phyloP scores from a whole-genome alignment of 35 echinoderm and acorn worm species.

The Acanthaster planci region DNA sequence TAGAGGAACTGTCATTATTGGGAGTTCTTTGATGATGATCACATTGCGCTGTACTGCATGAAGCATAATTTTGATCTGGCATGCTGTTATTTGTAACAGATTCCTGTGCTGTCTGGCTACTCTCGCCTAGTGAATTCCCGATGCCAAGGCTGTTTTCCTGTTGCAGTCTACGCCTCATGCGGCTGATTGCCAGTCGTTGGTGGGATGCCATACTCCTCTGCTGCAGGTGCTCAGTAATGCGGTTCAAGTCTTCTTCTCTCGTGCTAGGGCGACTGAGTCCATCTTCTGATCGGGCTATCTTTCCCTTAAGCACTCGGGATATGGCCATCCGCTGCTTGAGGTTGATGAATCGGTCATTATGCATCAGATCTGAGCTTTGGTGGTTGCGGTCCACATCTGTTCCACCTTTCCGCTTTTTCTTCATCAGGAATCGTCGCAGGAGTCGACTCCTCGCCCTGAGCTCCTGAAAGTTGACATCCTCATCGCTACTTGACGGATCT shows the following conservation, averaged over 20 bases:
- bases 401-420: conserved; percentile 60
- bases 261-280: not conserved
- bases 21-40: conserved; percentile 18
- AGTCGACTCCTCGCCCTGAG: conserved; percentile 51
- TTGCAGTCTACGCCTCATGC: conserved; percentile 16
- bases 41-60: conserved; percentile 2
- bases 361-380: conserved; percentile 39
- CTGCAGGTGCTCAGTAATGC: conserved; percentile 30
- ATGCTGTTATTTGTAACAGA: not conserved
- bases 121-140: not conserved
- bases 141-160: conserved; percentile 3
- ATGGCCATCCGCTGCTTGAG: conserved; percentile 68
- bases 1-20: not conserved
- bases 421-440: conserved; percentile 53
- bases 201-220: conserved; percentile 1
- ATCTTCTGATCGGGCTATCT: conserved; percentile 36
- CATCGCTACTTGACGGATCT: conserved; percentile 73
- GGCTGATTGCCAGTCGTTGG: conserved; percentile 20
- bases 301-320: conserved; percentile 55
- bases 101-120: not conserved
- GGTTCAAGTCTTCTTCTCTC: conserved; percentile 12
- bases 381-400: conserved; percentile 1
- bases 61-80: not conserved
- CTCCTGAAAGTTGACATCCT: conserved; percentile 47
- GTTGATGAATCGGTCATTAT: conserved; percentile 71